phyloP scores from a whole-genome alignment of 2,113 vertebrate species.

The Machaerirhynchus nigripectus region DNA sequence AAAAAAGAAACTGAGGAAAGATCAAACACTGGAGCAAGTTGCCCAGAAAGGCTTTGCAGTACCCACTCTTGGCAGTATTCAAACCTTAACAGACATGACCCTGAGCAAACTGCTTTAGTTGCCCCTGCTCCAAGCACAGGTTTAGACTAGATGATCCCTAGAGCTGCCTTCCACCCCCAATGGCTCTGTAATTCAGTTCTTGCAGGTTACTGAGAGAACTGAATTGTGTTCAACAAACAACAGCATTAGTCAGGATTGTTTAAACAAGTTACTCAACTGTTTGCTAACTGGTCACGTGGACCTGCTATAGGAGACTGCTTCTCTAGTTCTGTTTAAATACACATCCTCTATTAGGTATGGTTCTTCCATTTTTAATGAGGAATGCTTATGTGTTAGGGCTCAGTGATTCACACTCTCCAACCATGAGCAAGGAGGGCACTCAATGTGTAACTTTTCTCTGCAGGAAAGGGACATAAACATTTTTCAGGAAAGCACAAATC shows the following conservation, averaged over 20 bases:
- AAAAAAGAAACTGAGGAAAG: not conserved
- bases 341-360: not conserved
- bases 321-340: not conserved
- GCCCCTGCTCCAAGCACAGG: not conserved
- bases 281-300: not conserved
- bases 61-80: not conserved
- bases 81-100: not conserved
- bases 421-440: not conserved
- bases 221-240: slow-evolving; percentile 9
- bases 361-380: not conserved
- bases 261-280: slow-evolving; percentile 1
- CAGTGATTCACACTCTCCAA: not conserved
- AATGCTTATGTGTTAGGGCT: not conserved
- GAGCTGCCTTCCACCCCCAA: not conserved
- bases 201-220: not conserved
- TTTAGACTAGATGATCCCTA: not conserved
- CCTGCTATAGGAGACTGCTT: not conserved
- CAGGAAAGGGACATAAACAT: not conserved
- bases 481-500: not conserved
- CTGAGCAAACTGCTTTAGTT: not conserved
- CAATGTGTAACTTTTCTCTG: not conserved
- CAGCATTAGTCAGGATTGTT: slow-evolving; percentile 4
- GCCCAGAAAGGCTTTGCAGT: not conserved
- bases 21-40: not conserved
- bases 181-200: not conserved